Conservation (phyloP, 2,113 vertebrate species). For the Monarcha castaneiventris region DNA sequence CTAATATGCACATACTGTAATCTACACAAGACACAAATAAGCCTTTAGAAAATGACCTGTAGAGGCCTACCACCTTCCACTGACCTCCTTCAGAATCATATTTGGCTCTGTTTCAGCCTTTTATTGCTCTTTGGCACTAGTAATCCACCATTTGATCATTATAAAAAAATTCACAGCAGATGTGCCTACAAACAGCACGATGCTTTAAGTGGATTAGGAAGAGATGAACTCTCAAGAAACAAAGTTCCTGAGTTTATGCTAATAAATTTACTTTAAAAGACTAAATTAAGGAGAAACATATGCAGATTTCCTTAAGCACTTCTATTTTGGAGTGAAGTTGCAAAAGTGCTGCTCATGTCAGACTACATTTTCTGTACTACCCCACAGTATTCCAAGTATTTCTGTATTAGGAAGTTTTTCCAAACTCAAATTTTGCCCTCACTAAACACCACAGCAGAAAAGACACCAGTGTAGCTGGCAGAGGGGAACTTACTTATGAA, state of each 20-base stretch:
- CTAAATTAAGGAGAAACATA: neutral
- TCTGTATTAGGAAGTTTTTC: neutral
- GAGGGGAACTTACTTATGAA: neutral
- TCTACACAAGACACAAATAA: neutral
- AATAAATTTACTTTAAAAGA: conserved; percentile 1
- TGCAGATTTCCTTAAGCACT: neutral
- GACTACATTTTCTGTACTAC: neutral
- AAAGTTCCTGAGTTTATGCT: conserved; percentile 14
- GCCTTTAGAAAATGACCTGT: neutral
- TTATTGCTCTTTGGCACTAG: neutral
- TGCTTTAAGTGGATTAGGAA: conserved; percentile 21
- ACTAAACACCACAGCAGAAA: neutral
- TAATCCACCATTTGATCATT: neutral
- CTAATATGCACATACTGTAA: neutral
- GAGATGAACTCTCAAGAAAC: conserved; percentile 32
- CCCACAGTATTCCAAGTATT: neutral
- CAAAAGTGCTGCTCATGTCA: neutral
- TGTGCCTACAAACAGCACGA: neutral
- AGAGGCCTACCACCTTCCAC: neutral
- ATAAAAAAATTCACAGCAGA: conserved; percentile 2
- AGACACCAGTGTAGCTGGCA: neutral
- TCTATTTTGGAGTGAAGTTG: neutral
- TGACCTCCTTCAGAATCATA: neutral
- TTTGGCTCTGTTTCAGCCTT: neutral
- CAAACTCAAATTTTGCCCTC: neutral